Conservation (phyloP, 2,888 invertebrate species). For the Philereme transversata region DNA sequence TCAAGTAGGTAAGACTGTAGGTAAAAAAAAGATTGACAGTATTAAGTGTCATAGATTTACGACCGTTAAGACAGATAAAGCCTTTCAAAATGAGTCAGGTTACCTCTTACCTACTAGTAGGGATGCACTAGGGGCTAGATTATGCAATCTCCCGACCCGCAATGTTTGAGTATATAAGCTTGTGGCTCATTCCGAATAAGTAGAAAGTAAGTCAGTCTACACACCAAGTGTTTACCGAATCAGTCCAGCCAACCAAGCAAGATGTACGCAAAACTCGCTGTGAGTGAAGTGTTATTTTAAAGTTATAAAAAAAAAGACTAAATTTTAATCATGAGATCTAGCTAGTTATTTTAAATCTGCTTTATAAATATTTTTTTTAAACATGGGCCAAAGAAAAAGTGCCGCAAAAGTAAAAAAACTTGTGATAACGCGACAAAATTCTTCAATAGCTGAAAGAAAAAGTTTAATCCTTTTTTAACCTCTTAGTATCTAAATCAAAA, state of each 20-base stretch:
- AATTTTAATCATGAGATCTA: too few species aligned
- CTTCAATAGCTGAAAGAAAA: too few species aligned
- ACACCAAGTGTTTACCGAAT: slow-evolving; percentile 65
- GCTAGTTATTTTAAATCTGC: too few species aligned
- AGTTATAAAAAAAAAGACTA: neutral
- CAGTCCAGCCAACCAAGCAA: slow-evolving; percentile 76
- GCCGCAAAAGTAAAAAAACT: too few species aligned
- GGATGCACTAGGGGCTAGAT: slow-evolving; percentile 75
- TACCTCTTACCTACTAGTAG: slow-evolving; percentile 53
- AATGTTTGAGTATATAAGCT: slow-evolving; percentile 69
- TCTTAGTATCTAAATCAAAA: too few species aligned
- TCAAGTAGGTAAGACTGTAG: too few species aligned
- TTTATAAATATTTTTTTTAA: too few species aligned
- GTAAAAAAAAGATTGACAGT: too few species aligned
- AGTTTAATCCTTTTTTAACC: too few species aligned
- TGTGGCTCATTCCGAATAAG: slow-evolving; percentile 58
- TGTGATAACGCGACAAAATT: too few species aligned
- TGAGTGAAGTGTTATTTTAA: slow-evolving; percentile 54
- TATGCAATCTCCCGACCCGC: slow-evolving; percentile 68
- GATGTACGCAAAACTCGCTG: slow-evolving; percentile 81
- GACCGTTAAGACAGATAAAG: slow-evolving; percentile 33
- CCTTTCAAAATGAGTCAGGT: slow-evolving; percentile 67
- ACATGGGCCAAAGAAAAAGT: too few species aligned
- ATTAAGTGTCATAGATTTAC: too few species aligned
- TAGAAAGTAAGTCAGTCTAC: slow-evolving; percentile 70